Evolutionary conservation across 2,888 invertebrate species (phyloP).

Genomic region (Molanna angustata): DNA sequence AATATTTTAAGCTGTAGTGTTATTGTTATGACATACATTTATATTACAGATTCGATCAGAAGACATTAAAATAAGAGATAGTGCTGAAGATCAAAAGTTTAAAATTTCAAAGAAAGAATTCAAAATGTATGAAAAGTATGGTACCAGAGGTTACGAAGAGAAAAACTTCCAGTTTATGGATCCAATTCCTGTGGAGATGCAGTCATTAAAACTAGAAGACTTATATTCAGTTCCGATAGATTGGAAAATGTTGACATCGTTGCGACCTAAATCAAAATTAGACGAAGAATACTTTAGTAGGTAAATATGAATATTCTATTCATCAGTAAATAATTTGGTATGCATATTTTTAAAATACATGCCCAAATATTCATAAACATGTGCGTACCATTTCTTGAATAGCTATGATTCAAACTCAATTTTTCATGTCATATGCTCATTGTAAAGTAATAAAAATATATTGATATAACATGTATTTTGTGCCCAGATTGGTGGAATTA

Average conservation of each 20-base stretch:
- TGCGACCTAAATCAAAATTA: slow-evolving; percentile 75
- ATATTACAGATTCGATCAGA: slow-evolving; percentile 69
- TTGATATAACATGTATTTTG: neutral
- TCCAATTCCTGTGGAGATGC: slow-evolving; percentile 83
- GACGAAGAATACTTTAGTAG: slow-evolving; percentile 88
- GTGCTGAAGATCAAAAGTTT: slow-evolving; percentile 66
- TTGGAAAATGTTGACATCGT: slow-evolving; percentile 90
- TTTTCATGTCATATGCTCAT: too few relatives aligned
- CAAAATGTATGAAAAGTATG: slow-evolving; percentile 61
- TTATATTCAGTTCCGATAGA: slow-evolving; percentile 83
- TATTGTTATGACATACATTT: too few relatives aligned
- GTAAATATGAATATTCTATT: slow-evolving; percentile 43
- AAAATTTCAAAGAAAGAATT: slow-evolving; percentile 71
- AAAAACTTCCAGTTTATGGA: slow-evolving; percentile 60
- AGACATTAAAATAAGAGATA: slow-evolving; percentile 73
- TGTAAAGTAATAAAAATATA: too few relatives aligned
- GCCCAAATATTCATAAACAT: too few relatives aligned
- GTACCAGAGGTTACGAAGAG: slow-evolving; percentile 59
- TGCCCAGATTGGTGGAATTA: slow-evolving; percentile 70
- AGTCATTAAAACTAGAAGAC: slow-evolving; percentile 68
- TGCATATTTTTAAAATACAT: too few relatives aligned
- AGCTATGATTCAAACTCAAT: too few relatives aligned
- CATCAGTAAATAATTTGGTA: too few relatives aligned
- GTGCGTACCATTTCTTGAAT: too few relatives aligned
- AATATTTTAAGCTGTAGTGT: too few relatives aligned